Evolutionary conservation across 2,888 invertebrate species (phyloP), one percentile per base, ranked within the genome.

Genomic region (Diaperis boleti): DNA sequence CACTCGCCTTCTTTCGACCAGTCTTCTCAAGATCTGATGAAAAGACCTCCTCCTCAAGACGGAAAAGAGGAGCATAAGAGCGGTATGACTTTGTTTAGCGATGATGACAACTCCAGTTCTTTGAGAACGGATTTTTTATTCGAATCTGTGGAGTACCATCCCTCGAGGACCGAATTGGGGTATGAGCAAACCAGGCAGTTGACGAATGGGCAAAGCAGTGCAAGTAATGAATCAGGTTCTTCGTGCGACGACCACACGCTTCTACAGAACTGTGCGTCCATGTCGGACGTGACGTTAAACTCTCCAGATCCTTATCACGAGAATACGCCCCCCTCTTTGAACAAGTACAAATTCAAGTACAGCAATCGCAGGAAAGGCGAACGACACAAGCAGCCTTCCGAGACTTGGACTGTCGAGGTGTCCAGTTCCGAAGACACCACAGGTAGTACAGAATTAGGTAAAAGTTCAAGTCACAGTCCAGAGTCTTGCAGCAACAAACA

Each of bases 1-100:
- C 90, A 90, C 70, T 89, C 91, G 0, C 89, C 89, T 15, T 83
- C 85, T 1, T 86, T 84, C 69, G 89, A 89, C 59, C 87, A 87
- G 70, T 82, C 82, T 1, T 82, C 83, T 0, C 85, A 84, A 62
- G 85, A 85, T 55, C 59, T 73, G 3, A 66, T 69, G n/a, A 72
- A 70, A 50, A 47, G 68, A n/a, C 37, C 64, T 13, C 22, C 52
- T 2, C 55, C 61, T 6, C 62, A 39, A 5, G 74, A 74, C 26
- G 67, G 67, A 6, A 74, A 75, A 64, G 71, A 75, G 55, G 79
- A 80, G 64, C 76, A 76, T 39, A 71, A 76, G 50, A 74, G 76
- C n/a, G 72, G 72, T 10, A 75, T 81, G 64, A 78, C 79, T 52
- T 69, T 82, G 56, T 81, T 81, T 68, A 78, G 79, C 62, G 79